A percentile compares a stretch with the other conserved stretches of the same genome.
Conservation (phyloP, 2,888 invertebrate genomes). For the Sussaba pulchella region DNA sequence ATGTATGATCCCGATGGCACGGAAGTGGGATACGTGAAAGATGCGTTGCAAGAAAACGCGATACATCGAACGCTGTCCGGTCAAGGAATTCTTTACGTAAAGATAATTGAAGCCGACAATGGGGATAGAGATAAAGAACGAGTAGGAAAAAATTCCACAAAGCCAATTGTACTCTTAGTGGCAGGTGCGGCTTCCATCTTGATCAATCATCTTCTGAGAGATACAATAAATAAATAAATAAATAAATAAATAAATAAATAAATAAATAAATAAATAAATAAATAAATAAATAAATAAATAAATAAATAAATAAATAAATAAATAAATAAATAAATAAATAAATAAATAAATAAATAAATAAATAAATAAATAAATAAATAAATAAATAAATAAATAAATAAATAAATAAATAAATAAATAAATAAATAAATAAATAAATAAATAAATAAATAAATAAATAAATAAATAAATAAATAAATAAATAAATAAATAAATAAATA, state of each 20-base stretch:
- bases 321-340: not conserved
- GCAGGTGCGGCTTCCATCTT: constrained; percentile 43
- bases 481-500: not conserved
- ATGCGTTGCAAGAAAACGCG: constrained; percentile 25
- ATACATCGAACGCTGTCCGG: constrained; percentile 54
- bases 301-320: not conserved
- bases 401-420: not conserved
- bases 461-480: not conserved
- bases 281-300: not conserved
- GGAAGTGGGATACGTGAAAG: constrained; percentile 53
- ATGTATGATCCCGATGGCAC: constrained; percentile 53
- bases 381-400: not conserved
- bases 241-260: not conserved
- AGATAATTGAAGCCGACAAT: constrained; percentile 58
- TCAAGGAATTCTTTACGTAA: constrained; percentile 60
- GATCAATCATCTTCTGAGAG: constrained; percentile 39
- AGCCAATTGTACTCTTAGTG: constrained; percentile 55
- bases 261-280: not conserved
- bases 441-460: not conserved
- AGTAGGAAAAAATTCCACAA: constrained; percentile 14
- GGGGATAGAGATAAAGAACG: constrained; percentile 38
- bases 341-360: not conserved
- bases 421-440: not conserved
- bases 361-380: not conserved
- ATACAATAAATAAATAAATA: not conserved